Evolutionary conservation across 2,888 invertebrate species (phyloP), one percentile per base, ranked within the genome.

Genomic region (Odontocolon sp.): DNA sequence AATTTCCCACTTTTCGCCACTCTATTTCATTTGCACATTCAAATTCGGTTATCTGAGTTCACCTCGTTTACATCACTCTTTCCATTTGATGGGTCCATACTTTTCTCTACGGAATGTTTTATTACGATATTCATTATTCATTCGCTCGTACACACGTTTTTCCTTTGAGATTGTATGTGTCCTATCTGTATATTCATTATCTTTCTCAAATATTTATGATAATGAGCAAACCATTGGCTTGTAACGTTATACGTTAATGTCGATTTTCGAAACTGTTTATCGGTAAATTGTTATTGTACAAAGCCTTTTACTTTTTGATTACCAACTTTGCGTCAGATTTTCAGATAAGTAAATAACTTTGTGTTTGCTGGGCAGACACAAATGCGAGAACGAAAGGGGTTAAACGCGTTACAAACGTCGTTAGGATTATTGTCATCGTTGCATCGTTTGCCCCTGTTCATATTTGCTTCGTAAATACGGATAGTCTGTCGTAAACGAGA

Each of bases 1-100:
- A 70, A 75, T 70, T 70, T 75, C 26, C n/a, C 66, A 75, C 64
- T 64, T 28, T 52, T 50, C 69, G 45, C 23, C 23, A 9, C 28
- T 26, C 40, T 26, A 26, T 63, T 66, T 61, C 52, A 52, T 54
- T 59, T 38, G 26, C 18, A 52, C 59, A 66, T 66, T 64, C 33
- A 52, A 75, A 64, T 64, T 69, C 52, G 26, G 42, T 59, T 75
- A 59, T 28, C 26, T 38, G 23, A 57, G 11, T 40, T 28, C n/a
- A 5, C 47, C 33, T 57, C 57, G 36, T 69, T 75, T 42, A 36
- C 69, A 64, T 57, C 45, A 47, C 26, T 33, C 50, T 28, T 42
- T 40, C 21, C 52, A 33, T 23, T 6, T 8, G 2, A n/a, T n/a
- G n/a, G 9, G 6, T 33, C 31, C 18, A 9, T 40, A 36, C 31